Base-by-base conservation (phyloP, 2,888 invertebrate genomes). In the Mythimna impura region DNA sequence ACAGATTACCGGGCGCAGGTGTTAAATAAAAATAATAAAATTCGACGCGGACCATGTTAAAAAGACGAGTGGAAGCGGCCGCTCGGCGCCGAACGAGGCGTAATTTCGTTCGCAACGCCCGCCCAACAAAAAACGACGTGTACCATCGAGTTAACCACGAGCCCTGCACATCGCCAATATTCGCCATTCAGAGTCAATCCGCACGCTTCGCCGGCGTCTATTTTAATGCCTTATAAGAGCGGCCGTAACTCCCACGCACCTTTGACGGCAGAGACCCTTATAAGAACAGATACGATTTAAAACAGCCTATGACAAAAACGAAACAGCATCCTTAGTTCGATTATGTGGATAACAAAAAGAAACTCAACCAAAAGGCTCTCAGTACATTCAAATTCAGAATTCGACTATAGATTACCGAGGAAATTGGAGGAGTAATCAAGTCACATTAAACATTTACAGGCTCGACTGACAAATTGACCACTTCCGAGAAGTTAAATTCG, bases 1-100 rank as follows among this genome's bases (percentile, higher is more conserved):
- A 95, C 95, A 94, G 96, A 96, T 96, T 96, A 94, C 94, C 87
- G 93, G 91, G 93, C 93, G 96, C 96, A 96, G 96, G 96, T 96
- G 96, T 96, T 96, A 96, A 96, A 96, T 94, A 95, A 96, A 96
- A 96, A 96, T 96, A 96, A 96, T 95, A 96, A 95, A 95, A 93
- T 93, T 90, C 88, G 90, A 94, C 92, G 91, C 91, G 93, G 90
- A 88, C 91, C 91, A 90, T 78, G 90, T 89, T 91, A 95, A 95
- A 95, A 95, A 95, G 94, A 95, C 67, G 93, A 95, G 92, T 90
- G 76, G 84, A 88, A 83, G 91, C 94, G 94, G 93, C 94, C 93
- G 95, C 91, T 91, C 95, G 96, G 95, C 95, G 95, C 95, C 95
- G 93, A 88, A 91, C 92, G 89, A 89, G 91, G 89, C 91, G 93